Base-by-base conservation (phyloP, 2,888 invertebrate species). In the Nowickia ferox region DNA sequence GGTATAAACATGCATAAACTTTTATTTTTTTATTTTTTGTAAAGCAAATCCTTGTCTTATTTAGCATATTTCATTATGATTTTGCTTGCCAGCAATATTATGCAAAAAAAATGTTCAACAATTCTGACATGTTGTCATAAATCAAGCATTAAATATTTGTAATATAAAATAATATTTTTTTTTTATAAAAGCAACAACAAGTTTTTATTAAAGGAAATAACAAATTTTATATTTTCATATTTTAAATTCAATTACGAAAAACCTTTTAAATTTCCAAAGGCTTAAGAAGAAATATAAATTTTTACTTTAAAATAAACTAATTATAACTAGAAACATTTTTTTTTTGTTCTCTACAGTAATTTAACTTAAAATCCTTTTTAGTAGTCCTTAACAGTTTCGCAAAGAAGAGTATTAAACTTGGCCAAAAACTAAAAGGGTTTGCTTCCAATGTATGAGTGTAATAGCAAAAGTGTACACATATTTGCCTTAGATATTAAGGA, bases 401-500 rank as follows among this genome's bases (percentile, higher is more conserved):
- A 59, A 75, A 69, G 40, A 71, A 69, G 40, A 80, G 44, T 10
- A 74, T 19, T 22, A 65, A 80, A 75, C 61, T 69, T 40, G 53
- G 68, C 55, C 44, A 61, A 82, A 53, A 74, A 15, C 44, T 38
- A 76, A 82, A 82, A 53, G 69, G 69, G 55, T 40, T 48, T 82
- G 65, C 19, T 51, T 44, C 17, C 57, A 71, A 40, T 55, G 19
- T n/a, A 22, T 11, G 9, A 8, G 15, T 51, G 22, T 59, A 48
- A 53, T 40, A 11, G 48, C 42, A 51, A 66, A 59, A 30, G 30
- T 68, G 40, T 75, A n/a, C 61, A 22, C 30, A 38, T 79, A 66
- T 83, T 79, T 85, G 77, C 63, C 53, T 80, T 76, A 40, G 61
- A 79, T 63, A 76, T 83, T 86, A 86, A 86, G 86, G 83, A 86